These are phyloP conservation scores for Brenthis daphne DNA, from an alignment of 2,888 invertebrate species.

Conservation along the genomic window DNA sequence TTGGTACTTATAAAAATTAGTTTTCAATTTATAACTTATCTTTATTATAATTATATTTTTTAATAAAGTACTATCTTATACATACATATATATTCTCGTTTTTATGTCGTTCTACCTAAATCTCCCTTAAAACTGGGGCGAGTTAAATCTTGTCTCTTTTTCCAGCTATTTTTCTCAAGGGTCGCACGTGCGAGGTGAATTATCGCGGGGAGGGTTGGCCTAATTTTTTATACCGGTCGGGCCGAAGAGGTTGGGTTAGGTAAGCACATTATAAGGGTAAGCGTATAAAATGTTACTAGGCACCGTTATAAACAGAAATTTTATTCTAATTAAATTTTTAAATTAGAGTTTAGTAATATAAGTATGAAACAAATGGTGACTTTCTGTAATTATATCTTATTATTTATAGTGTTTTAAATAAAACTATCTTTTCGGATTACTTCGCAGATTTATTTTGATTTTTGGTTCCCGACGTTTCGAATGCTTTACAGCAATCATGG, in stretches of 20 bases:
- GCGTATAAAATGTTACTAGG: conserved; percentile 39
- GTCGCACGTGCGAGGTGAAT: conserved; percentile 63
- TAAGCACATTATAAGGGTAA: conserved; percentile 43
- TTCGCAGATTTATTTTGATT: no score
- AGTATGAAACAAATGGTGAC: no score
- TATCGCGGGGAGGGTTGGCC: conserved; percentile 65
- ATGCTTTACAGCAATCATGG: no score
- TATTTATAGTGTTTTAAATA: no score
- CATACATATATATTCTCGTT: conserved; percentile 29
- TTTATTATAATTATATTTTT: background rate
- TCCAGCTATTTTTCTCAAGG: conserved; percentile 81
- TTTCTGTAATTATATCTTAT: no score
- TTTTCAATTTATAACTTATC: no score
- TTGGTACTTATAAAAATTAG: no score
- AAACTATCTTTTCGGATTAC: no score
- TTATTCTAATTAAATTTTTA: conserved; percentile 24
- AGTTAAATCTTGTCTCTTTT: conserved; percentile 76
- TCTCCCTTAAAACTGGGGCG: conserved; percentile 55
- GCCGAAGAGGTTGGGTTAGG: conserved; percentile 60
- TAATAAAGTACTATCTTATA: conserved; percentile 18
- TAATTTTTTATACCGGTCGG: conserved; percentile 69
- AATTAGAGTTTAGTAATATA: background rate
- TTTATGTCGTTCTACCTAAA: conserved; percentile 38
- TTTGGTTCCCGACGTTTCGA: no score
- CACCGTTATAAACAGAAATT: conserved; percentile 32